Evolutionary conservation across 2,888 invertebrate genomes (phyloP), one percentile per base, ranked within the genome.

Genomic region (Lycaena phlaeas): DNA sequence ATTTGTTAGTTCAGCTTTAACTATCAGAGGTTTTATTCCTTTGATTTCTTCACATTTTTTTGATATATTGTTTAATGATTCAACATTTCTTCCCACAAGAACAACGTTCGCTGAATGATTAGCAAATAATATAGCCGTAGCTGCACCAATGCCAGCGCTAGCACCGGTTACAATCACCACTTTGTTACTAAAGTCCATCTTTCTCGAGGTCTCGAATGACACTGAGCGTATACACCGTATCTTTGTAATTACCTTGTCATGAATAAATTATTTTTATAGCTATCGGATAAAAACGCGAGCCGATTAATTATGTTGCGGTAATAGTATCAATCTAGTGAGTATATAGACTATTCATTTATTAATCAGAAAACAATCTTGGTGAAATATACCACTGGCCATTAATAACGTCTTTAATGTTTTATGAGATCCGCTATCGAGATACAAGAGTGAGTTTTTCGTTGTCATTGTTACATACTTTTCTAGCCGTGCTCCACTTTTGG

Each of bases 141-240:
- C 88, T 37, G 89, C 88, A 4, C 93, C 93, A 42, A 92, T 92
- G 4, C 92, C 92, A 28, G 90, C 90, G 64, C 90, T 91, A 5
- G 91, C 90, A 30, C 92, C 92, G 4, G 89, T 89, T 42, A 89
- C 81, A 36, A 89, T 65, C 17, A 88, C 77, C 36, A 89, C 87
- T 82, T 89, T 89, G 47, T 85, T 81, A 29, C 59, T 59, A 66
- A 89, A 88, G 73, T 85, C 85, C 88, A 88, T 88, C 55, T 52
- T 60, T 45, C 44, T 17, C 41, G 29, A 26, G 7, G 40, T 26
- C 36, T 10, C 14, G 14, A 14, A 15, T 9, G 14, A 27, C 4
- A 49, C 45, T 48, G 18, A 3, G 3, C 18, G 18, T 18, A 18
- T 4, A 4, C 4, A 18, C 18, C 5, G 5, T 5, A 18, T 5